Evolutionary conservation across 2,888 invertebrate species (phyloP).

Genomic region (Heliconius sara): DNA sequence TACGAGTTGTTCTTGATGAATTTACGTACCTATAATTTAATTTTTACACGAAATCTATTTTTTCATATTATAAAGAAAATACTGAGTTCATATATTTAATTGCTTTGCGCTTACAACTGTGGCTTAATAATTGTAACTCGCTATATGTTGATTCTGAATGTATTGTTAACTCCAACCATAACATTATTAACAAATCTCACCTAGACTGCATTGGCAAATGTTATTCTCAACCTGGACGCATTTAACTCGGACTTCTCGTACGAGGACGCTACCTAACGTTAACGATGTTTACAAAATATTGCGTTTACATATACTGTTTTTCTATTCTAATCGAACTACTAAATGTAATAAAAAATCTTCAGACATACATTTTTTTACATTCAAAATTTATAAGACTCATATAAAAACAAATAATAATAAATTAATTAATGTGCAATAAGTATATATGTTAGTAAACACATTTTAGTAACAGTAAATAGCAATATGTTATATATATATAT

Average conservation of each 20-base stretch:
- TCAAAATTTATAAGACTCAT: background rate
- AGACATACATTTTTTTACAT: background rate
- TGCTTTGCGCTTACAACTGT: background rate
- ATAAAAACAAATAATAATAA: background rate
- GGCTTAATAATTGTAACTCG: background rate
- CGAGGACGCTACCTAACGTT: constrained; percentile 61
- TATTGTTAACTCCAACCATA: background rate
- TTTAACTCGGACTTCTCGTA: constrained; percentile 45
- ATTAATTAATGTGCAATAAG: background rate
- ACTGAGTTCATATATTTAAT: background rate
- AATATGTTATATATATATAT: constrained; percentile 47
- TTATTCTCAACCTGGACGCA: constrained; percentile 47
- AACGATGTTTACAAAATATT: constrained; percentile 76
- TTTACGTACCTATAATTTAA: no score
- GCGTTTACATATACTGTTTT: constrained; percentile 63
- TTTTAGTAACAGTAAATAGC: constrained; percentile 23
- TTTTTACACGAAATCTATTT: no score
- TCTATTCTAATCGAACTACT: constrained; percentile 50
- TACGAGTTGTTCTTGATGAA: no score
- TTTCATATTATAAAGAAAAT: background rate
- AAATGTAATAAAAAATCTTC: constrained; percentile 4
- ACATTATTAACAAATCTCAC: constrained; percentile 31
- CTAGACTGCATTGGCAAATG: constrained; percentile 42
- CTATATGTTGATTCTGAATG: no score
- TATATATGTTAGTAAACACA: constrained; percentile 3